These are phyloP conservation scores for Orientallactaga bullata DNA, from an alignment of 2,113 vertebrate genomes.

Conservation along the genomic window DNA sequence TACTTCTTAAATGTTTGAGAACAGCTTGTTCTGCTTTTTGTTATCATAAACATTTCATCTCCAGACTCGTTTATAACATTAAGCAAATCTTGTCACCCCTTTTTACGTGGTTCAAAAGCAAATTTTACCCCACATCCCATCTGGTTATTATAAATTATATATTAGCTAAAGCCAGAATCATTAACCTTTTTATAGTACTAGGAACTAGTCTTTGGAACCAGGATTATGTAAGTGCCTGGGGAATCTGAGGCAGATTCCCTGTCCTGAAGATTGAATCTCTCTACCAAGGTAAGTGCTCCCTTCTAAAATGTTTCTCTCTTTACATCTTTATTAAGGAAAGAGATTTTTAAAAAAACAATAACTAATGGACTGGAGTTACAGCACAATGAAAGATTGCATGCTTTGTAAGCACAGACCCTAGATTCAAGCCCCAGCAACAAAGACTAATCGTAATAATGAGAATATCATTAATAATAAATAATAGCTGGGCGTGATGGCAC, in stretches of 20 bases:
- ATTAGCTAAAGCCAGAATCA: conserved; percentile 31
- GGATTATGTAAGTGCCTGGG: not conserved
- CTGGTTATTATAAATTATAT: conserved; percentile 59
- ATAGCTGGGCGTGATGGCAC: no score
- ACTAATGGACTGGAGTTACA: not conserved
- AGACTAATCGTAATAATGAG: not conserved
- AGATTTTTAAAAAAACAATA: no score
- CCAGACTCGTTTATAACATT: conserved; percentile 51
- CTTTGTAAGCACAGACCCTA: no score
- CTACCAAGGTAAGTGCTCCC: not conserved
- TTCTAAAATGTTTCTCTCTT: not conserved
- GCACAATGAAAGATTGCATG: not conserved
- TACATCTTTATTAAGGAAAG: not conserved
- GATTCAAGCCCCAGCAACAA: not conserved
- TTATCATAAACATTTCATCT: conserved; percentile 60
- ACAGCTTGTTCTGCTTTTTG: conserved; percentile 55
- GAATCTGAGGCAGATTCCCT: not conserved
- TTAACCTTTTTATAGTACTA: conserved; percentile 38
- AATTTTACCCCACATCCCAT: conserved; percentile 20
- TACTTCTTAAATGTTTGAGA: conserved; percentile 55
- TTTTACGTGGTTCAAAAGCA: conserved; percentile 55
- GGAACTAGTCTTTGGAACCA: not conserved
- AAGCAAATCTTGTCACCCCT: conserved; percentile 25
- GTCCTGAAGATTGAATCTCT: not conserved
- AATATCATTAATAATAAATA: not conserved